phyloP scores from a whole-genome alignment of 2,113 vertebrate genomes.

The Paralichthys olivaceus region DNA sequence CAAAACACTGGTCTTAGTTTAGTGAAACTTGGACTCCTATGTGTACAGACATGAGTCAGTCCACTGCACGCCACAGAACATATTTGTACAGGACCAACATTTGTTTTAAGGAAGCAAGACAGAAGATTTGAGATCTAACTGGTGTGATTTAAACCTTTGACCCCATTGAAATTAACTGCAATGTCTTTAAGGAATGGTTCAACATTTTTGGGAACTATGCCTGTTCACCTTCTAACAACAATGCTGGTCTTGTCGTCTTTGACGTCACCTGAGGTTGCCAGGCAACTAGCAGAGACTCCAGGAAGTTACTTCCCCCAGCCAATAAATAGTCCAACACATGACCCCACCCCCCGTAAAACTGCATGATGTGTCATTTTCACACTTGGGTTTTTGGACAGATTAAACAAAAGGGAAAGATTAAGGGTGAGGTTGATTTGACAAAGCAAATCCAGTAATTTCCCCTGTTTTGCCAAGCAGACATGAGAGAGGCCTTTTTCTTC shows the following conservation, averaged over 20 bases:
- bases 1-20: conserved; percentile 4
- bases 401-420: neutral
- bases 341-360: neutral
- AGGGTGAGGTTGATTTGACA: neutral
- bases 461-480: no score
- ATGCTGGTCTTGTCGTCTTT: neutral
- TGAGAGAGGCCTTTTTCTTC: neutral
- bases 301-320: neutral
- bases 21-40: neutral
- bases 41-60: neutral
- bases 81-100: neutral
- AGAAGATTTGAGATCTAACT: neutral
- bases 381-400: neutral
- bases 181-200: neutral
- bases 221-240: neutral
- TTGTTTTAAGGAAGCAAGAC: neutral
- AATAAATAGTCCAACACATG: neutral
- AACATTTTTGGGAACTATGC: neutral
- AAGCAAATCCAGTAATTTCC: neutral
- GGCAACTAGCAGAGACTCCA: neutral
- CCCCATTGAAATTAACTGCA: neutral
- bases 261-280: conserved; percentile 7
- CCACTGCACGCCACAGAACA: neutral
- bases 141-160: neutral
- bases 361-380: neutral